These are phyloP conservation scores for Centrocercus urophasianus DNA, from an alignment of 2,113 vertebrate species.

Conservation along the genomic window DNA sequence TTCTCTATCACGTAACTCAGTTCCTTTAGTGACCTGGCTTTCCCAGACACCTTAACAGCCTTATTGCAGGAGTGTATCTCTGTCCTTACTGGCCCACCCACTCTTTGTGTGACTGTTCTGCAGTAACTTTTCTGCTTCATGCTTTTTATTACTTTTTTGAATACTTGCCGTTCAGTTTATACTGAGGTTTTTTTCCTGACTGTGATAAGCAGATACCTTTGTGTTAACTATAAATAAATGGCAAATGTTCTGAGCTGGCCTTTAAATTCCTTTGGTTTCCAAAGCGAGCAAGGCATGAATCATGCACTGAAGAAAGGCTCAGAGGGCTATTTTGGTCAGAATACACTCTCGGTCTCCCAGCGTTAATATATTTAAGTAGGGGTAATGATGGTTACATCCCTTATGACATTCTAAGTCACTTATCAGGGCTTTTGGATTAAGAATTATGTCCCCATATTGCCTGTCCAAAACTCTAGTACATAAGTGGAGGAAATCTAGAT, in stretches of 20 bases:
- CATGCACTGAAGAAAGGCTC: not conserved
- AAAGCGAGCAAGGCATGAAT: not conserved
- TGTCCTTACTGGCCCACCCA: not conserved
- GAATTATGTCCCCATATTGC: not conserved
- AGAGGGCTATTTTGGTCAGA: not conserved
- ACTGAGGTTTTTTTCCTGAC: not conserved
- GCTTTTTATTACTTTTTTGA: not conserved
- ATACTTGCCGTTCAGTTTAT: not conserved
- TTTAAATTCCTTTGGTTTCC: conserved; percentile 3
- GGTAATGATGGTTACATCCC: not conserved
- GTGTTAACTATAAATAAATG: not conserved
- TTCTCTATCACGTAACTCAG: not conserved
- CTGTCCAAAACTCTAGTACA: not conserved
- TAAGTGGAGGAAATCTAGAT: not conserved
- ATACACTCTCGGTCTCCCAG: not conserved
- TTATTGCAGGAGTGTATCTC: not conserved
- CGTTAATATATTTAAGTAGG: not conserved
- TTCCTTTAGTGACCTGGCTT: not conserved
- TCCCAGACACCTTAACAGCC: not conserved
- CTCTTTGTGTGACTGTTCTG: not conserved
- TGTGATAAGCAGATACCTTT: not conserved
- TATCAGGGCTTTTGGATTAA: not conserved
- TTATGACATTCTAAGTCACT: not conserved
- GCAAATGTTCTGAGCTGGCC: conserved; percentile 22
- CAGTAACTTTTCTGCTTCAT: not conserved